Evolutionary conservation across 2,888 invertebrate genomes (phyloP).

Genomic region (Hyles lineata): DNA sequence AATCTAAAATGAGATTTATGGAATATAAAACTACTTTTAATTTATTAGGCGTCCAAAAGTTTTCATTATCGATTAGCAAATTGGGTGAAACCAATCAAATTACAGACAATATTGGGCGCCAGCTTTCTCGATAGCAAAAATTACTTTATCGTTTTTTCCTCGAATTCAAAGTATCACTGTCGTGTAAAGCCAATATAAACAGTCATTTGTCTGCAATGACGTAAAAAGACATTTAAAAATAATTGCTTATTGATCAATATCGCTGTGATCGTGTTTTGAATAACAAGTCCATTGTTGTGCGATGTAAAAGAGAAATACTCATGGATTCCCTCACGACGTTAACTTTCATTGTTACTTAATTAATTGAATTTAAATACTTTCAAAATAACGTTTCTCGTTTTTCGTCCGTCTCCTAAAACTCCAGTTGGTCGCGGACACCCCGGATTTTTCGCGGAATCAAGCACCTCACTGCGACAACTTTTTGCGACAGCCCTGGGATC

Average conservation of each 20-base stretch:
- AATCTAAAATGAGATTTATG: no score
- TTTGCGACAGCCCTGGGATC: slow-evolving; percentile 60
- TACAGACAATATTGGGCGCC: no score
- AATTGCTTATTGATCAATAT: not conserved
- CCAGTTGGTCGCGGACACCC: slow-evolving; percentile 38
- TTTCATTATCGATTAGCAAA: no score
- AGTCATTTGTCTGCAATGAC: not conserved
- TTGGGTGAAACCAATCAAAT: no score
- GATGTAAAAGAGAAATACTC: not conserved
- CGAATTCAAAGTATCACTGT: not conserved
- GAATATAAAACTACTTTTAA: no score
- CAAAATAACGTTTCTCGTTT: slow-evolving; percentile 16
- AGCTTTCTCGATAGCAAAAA: no score
- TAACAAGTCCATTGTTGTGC: not conserved
- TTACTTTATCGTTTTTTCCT: not conserved
- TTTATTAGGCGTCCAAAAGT: no score
- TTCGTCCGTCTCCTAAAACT: slow-evolving; percentile 24
- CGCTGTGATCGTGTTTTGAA: not conserved
- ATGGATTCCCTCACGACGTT: slow-evolving; percentile 14
- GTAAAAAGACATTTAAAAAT: no score
- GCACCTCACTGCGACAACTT: slow-evolving; percentile 65
- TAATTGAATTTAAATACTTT: slow-evolving; percentile 24
- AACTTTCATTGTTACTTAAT: slow-evolving; percentile 16
- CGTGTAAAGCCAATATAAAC: not conserved
- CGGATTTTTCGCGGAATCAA: slow-evolving; percentile 76